Evolutionary conservation across 2,888 invertebrate species (phyloP).

Genomic region (Vannuccia rotundouncinata): DNA sequence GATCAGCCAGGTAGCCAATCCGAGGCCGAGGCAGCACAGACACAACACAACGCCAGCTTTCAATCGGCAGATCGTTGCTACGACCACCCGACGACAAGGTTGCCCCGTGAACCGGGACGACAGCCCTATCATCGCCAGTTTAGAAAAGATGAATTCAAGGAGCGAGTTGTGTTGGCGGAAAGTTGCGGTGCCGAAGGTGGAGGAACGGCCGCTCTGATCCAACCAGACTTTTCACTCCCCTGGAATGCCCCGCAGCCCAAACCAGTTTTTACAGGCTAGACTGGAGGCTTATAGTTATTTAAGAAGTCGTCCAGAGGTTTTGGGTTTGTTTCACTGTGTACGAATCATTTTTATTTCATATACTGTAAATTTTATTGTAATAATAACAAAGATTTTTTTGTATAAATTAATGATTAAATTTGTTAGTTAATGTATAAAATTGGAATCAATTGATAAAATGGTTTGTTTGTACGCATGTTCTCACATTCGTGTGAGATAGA

Average conservation of each 20-base stretch:
- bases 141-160: background rate
- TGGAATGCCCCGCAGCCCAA: background rate
- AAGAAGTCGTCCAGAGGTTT: too few species aligned
- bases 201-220: background rate
- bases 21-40: background rate
- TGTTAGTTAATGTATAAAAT: too few species aligned
- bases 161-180: background rate
- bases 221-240: conserved; percentile 18
- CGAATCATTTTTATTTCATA: too few species aligned
- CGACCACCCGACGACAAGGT: background rate
- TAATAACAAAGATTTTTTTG: too few species aligned
- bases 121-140: conserved; percentile 20
- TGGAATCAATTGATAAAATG: too few species aligned
- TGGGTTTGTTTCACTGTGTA: too few species aligned
- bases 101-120: background rate
- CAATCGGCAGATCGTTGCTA: background rate
- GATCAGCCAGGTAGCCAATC: background rate
- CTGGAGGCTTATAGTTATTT: background rate
- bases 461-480: too few species aligned
- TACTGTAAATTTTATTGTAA: too few species aligned
- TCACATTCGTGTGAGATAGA: too few species aligned
- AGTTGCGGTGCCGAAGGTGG: background rate
- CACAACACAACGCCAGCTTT: background rate
- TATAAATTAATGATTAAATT: too few species aligned
- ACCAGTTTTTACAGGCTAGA: background rate